A percentile compares a stretch with the other conserved stretches of the same genome.
Conservation (phyloP, 2,888 invertebrate species). For the Chloroclystis v-ata region DNA sequence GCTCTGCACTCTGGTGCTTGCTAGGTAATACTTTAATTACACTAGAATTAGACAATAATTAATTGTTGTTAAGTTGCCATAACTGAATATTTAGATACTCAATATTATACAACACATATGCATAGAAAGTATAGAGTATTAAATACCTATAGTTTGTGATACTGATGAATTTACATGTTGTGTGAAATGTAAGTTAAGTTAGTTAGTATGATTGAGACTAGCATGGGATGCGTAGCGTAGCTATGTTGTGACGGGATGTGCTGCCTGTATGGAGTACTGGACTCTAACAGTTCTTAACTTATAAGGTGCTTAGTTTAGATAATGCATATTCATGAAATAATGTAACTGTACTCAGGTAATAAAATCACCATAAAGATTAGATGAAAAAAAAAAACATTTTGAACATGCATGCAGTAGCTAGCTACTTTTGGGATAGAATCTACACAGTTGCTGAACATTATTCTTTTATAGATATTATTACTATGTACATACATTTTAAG, state of each 20-base stretch:
- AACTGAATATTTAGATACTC: constrained; percentile 76
- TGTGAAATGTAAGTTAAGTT: constrained; percentile 33
- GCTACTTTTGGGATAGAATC: too few relatives aligned
- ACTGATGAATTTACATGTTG: constrained; percentile 74
- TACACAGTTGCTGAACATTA: too few relatives aligned
- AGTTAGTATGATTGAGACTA: not conserved
- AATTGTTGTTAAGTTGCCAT: constrained; percentile 76
- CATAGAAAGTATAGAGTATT: constrained; percentile 65
- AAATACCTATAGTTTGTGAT: constrained; percentile 75
- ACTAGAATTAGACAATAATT: constrained; percentile 78
- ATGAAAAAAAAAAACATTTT: too few relatives aligned
- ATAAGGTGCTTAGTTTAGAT: too few relatives aligned
- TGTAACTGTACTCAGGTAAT: too few relatives aligned
- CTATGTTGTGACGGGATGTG: not conserved
- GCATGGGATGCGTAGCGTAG: not conserved
- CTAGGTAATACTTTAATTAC: constrained; percentile 57
- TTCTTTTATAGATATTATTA: too few relatives aligned
- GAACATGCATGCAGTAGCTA: too few relatives aligned
- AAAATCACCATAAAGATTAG: too few relatives aligned
- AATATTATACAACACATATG: constrained; percentile 62
- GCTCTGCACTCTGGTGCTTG: constrained; percentile 21
- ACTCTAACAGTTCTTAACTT: too few relatives aligned
- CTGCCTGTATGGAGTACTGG: not conserved
- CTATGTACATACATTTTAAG: too few relatives aligned
- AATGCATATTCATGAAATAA: too few relatives aligned